These are phyloP conservation scores for Glaucopsyche alexis DNA, from an alignment of 2,888 invertebrate species.

Conservation along the genomic window DNA sequence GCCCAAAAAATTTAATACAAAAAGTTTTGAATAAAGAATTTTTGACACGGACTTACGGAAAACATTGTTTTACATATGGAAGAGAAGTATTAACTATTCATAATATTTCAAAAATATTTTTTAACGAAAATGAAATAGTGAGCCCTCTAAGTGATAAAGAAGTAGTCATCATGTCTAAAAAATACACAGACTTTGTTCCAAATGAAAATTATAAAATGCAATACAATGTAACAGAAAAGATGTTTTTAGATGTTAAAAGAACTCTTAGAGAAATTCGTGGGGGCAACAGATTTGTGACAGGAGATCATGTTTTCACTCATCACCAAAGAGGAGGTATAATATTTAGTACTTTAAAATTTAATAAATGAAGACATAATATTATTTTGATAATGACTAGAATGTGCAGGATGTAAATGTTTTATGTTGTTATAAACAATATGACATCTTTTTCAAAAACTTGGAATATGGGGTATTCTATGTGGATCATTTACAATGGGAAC, in stretches of 20 bases:
- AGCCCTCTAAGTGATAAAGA: constrained; percentile 72
- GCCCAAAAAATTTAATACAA: constrained; percentile 81
- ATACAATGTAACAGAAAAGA: constrained; percentile 77
- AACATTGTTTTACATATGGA: constrained; percentile 64
- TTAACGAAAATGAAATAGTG: constrained; percentile 75
- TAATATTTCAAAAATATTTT: constrained; percentile 80
- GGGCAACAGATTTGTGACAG: constrained; percentile 65
- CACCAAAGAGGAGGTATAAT: constrained; percentile 79
- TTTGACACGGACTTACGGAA: constrained; percentile 77
- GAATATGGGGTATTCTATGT: no score
- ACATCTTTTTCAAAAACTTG: no score
- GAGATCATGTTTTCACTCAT: constrained; percentile 84
- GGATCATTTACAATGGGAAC: neutral
- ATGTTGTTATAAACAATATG: no score
- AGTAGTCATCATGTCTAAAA: constrained; percentile 77
- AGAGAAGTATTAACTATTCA: constrained; percentile 84
- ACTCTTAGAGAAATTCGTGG: constrained; percentile 70
- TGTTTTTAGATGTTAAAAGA: constrained; percentile 80
- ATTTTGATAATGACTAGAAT: no score
- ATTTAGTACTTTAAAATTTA: constrained; percentile 21
- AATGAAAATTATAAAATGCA: constrained; percentile 69
- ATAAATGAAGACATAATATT: neutral
- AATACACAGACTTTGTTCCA: constrained; percentile 81
- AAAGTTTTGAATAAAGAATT: constrained; percentile 79
- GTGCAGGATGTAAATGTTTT: no score